These are phyloP conservation scores for Epinotia nisella DNA, from an alignment of 2,888 invertebrate species.

Conservation along the genomic window DNA sequence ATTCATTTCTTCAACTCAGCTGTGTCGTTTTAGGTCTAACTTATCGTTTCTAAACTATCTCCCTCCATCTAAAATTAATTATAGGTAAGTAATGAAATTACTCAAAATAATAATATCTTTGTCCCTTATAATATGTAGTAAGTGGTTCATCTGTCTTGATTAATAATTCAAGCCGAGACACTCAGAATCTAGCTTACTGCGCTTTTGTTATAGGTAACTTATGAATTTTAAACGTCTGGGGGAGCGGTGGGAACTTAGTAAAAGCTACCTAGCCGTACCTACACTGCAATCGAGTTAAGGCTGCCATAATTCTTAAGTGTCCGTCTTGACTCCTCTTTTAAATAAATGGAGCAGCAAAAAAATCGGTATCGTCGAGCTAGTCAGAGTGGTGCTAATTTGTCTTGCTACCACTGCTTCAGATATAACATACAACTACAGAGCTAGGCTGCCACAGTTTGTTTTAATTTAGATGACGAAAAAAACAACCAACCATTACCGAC, in stretches of 20 bases:
- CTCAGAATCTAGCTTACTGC: constrained; percentile 37
- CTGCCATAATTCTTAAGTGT: not conserved
- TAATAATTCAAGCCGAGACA: constrained; percentile 28
- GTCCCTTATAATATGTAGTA: not conserved
- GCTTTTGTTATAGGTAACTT: constrained; percentile 19
- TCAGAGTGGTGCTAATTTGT: not conserved
- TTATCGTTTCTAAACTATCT: not conserved
- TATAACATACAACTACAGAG: no score
- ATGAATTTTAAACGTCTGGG: constrained; percentile 35
- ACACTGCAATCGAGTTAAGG: constrained; percentile 16
- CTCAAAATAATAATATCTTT: not conserved
- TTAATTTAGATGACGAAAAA: no score
- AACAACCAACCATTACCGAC: no score
- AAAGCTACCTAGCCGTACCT: constrained; percentile 11
- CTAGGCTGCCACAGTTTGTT: no score
- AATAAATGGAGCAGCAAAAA: not conserved
- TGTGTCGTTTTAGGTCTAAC: no score
- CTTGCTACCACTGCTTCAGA: no score
- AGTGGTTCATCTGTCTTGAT: constrained; percentile 16
- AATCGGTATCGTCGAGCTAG: not conserved
- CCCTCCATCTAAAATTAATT: not conserved
- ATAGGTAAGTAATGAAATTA: not conserved
- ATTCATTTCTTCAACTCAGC: no score
- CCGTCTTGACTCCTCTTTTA: not conserved
- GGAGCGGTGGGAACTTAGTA: constrained; percentile 4